Evolutionary conservation across 2,797 vertebrate genomes (phyloP).

Genomic region (Rhinophrynus dorsalis): DNA sequence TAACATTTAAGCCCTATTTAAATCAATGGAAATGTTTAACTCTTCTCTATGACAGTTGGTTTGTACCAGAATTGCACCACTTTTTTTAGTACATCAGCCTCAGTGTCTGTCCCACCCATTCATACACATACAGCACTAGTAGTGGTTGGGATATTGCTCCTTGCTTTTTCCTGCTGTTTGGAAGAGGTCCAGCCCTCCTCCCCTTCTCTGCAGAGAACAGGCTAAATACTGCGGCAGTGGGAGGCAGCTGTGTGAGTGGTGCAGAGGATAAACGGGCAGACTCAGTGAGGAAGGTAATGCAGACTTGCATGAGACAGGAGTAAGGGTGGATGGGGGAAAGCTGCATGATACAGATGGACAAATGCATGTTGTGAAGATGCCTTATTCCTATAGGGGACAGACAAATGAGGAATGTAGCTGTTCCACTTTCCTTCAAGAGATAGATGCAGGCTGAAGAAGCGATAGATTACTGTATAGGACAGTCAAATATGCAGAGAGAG

Average conservation of each 20-base stretch:
- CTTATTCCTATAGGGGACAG: no score
- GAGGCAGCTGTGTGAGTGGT: constrained; percentile 19
- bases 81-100: no score
- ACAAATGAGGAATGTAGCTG: background rate
- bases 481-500: background rate
- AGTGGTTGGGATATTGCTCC: background rate
- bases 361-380: background rate
- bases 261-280: constrained; percentile 16
- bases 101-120: background rate
- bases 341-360: background rate
- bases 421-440: no score
- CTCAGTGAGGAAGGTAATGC: constrained; percentile 40
- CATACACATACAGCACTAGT: background rate
- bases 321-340: background rate
- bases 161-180: background rate
- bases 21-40: no score
- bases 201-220: constrained; percentile 29
- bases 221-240: constrained; percentile 26
- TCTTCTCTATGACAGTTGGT: no score
- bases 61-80: no score
- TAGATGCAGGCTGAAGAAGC: background rate
- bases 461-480: background rate
- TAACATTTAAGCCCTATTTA: no score
- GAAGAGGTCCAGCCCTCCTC: constrained; percentile 25
- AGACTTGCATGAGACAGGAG: background rate